Evolutionary conservation across 2,113 vertebrate genomes (phyloP).

Genomic region (Mirza zaza): DNA sequence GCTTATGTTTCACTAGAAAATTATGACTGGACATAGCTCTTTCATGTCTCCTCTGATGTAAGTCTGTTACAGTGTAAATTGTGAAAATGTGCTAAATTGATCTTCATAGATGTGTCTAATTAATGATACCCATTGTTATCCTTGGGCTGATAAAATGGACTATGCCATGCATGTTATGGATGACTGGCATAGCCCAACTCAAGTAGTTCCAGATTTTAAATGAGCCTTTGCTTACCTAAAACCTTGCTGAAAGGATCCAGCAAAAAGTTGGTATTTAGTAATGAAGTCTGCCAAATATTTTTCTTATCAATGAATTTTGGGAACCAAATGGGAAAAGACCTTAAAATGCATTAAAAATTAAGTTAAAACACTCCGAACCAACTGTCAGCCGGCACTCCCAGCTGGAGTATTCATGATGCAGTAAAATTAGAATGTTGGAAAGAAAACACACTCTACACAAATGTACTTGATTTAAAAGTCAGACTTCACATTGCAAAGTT

Average conservation of each 20-base stretch:
- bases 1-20: neutral
- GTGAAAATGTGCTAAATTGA: neutral
- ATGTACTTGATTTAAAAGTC: slow-evolving; percentile 80
- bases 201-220: slow-evolving; percentile 36
- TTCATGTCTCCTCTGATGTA: neutral
- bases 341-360: slow-evolving; percentile 77
- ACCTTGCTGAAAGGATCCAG: neutral
- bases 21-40: neutral
- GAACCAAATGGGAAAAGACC: slow-evolving; percentile 44
- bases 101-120: neutral
- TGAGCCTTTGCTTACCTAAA: neutral
- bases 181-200: neutral
- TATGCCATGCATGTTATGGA: neutral
- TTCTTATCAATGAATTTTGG: slow-evolving; percentile 65
- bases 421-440: slow-evolving; percentile 82
- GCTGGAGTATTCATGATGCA: slow-evolving; percentile 73
- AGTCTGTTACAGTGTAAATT: neutral
- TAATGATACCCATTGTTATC: neutral
- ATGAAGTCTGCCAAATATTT: slow-evolving; percentile 40
- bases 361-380: slow-evolving; percentile 76
- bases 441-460: slow-evolving; percentile 75
- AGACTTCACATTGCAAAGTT: slow-evolving; percentile 74
- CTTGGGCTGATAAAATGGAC: neutral
- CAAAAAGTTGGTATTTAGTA: slow-evolving; percentile 36
- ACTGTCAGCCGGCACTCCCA: slow-evolving; percentile 77